Evolutionary conservation across 2,888 invertebrate species (phyloP).

Genomic region (Leucophenga montana): DNA sequence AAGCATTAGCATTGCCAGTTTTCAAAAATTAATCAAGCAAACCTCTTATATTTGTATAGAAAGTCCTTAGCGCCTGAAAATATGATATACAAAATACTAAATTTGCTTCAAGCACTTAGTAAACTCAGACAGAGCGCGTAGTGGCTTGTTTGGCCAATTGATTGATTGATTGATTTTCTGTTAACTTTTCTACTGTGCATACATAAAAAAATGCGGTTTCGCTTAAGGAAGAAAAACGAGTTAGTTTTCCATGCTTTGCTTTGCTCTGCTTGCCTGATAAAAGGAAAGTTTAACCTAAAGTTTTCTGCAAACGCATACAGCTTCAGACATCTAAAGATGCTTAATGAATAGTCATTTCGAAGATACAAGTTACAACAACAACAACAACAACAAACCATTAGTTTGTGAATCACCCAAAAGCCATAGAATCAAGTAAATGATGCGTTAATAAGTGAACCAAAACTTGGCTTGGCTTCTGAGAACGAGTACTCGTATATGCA

Average conservation of each 20-base stretch:
- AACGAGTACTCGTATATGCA: too few relatives aligned
- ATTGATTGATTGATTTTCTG: neutral
- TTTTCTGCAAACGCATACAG: too few relatives aligned
- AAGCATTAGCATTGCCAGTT: too few relatives aligned
- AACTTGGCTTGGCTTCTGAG: neutral
- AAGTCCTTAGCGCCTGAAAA: too few relatives aligned
- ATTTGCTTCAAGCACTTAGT: too few relatives aligned
- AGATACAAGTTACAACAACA: slow-evolving; percentile 28
- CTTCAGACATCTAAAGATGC: too few relatives aligned
- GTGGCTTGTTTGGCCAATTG: neutral
- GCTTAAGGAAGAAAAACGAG: neutral
- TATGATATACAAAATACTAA: too few relatives aligned
- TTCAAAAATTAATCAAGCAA: too few relatives aligned
- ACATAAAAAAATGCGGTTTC: neutral
- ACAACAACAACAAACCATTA: slow-evolving; percentile 2
- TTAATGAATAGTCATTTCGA: neutral
- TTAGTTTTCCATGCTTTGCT: slow-evolving; percentile 27
- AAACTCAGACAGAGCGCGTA: too few relatives aligned
- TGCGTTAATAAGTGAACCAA: slow-evolving; percentile 52
- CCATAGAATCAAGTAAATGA: slow-evolving; percentile 57
- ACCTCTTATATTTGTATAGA: too few relatives aligned
- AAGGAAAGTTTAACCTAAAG: slow-evolving; percentile 2
- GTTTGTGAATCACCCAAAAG: slow-evolving; percentile 31
- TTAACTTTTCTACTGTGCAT: neutral
- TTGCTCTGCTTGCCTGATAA: neutral